A percentile compares a stretch with the other conserved stretches of the same genome.
These are phyloP conservation scores for Amazona vittata DNA, from an alignment of 2,113 vertebrate species.

Conservation along the genomic window DNA sequence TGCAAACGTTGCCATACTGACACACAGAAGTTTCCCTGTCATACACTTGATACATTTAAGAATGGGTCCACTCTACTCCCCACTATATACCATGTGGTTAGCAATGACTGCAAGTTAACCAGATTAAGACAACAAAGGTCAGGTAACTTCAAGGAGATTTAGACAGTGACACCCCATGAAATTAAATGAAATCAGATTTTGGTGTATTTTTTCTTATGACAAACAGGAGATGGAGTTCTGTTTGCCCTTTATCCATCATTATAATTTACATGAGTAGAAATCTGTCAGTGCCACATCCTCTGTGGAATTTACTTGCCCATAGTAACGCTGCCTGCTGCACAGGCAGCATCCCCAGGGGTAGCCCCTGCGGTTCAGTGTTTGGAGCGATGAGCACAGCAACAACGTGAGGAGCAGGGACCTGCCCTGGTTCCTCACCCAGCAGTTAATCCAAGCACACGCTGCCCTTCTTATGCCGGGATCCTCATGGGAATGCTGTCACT, in stretches of 20 bases:
- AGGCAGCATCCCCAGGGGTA: neutral
- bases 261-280: neutral
- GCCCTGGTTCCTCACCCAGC: neutral
- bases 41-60: neutral
- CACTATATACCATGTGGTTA: neutral
- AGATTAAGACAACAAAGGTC: neutral
- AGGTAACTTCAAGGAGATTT: neutral
- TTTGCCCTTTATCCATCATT: rapidly evolving
- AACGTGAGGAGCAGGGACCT: rapidly evolving
- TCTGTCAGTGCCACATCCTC: rapidly evolving
- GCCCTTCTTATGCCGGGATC: rapidly evolving
- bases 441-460: neutral
- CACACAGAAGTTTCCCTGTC: neutral
- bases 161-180: neutral
- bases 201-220: neutral
- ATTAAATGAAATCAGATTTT: neutral
- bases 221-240: rapidly evolving
- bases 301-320: neutral
- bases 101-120: neutral
- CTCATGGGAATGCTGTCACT: neutral
- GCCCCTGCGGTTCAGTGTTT: rapidly evolving
- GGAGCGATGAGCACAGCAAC: neutral
- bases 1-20: rapidly evolving
- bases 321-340: neutral
- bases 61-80: neutral